Base-by-base conservation (phyloP, 2,113 vertebrate species). In the Microcebus tavaratra region DNA sequence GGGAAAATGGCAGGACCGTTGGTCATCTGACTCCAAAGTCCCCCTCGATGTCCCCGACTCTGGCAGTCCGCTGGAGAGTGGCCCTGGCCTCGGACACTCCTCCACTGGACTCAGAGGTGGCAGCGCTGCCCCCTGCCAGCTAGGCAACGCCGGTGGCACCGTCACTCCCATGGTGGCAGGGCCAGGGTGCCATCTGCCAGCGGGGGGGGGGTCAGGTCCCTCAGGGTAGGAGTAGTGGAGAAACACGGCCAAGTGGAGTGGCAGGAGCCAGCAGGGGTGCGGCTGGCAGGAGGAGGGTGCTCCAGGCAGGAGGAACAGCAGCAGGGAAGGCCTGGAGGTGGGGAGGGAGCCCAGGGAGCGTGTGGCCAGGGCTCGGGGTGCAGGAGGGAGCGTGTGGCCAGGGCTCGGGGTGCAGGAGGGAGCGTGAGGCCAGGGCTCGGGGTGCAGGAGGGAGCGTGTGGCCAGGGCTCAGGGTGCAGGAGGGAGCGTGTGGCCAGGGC, bases 91-190 rank as follows among this genome's bases (percentile, higher is more conserved):
- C 39, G n/a, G 42, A 13, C 2, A 25, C 42, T 18, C 25, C 23
- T 25, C 39, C 45, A 57, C 23, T 14, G 7, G 67, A 42, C 34
- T 29, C 10, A 63, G 53, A 9, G 8, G 53, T 55, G 36, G 34
- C 7, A 31, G n/a, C 2, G 1, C 14, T 45, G 13, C 14, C 76
- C 1, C 1, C 0, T 65, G 72, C 79, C 23, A 1, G 50, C 4
- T 1, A 5, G 39, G 31, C 9, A 0, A 0, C 27, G 0, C 57
- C 15, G 27, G 34, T 0, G 1, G 63, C 53, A 0, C 67, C 50
- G 2, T 97, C 12, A 10, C 39, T 20, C 1, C 9, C 27, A 18
- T 20, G 27, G n/a, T 27, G 39, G 39, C 13, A 5, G n/a, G n/a
- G 45, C 55, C 72, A 5, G 20, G 20, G 29, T 0, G 0, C 2